Conservation (phyloP, 1,140 invertebrate genomes). For the silkworm (Bombyx mori) region ASM3026992v2 NC_085119.1:9884001-9884500, state of each 20-base stretch:
- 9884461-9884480: too few relatives aligned
- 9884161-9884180: slow-evolving; percentile 25
- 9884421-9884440: too few relatives aligned
- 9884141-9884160: slow-evolving; percentile 26
- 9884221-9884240: slow-evolving; percentile 19
- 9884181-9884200: slow-evolving; percentile 19
- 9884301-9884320: slow-evolving; percentile 6
- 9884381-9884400: too few relatives aligned
- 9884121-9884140: slow-evolving; percentile 40
- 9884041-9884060: slow-evolving; percentile 4
- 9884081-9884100: slow-evolving; percentile 37
- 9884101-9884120: slow-evolving; percentile 30
- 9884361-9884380: too few relatives aligned
- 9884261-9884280: slow-evolving; percentile 14
- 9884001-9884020: too few relatives aligned
- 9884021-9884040: background rate
- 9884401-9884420: too few relatives aligned
- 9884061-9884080: slow-evolving; percentile 7
- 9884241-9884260: slow-evolving; percentile 22
- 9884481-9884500: too few relatives aligned
- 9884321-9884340: too few relatives aligned
- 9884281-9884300: slow-evolving; percentile 12
- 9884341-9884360: too few relatives aligned
- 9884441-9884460: too few relatives aligned
- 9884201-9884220: slow-evolving; percentile 19